Base-by-base conservation (phyloP, 30 jellyfish, hydroid and myxozoan genomes). In the Pseudorhiza aurosa region DNA sequence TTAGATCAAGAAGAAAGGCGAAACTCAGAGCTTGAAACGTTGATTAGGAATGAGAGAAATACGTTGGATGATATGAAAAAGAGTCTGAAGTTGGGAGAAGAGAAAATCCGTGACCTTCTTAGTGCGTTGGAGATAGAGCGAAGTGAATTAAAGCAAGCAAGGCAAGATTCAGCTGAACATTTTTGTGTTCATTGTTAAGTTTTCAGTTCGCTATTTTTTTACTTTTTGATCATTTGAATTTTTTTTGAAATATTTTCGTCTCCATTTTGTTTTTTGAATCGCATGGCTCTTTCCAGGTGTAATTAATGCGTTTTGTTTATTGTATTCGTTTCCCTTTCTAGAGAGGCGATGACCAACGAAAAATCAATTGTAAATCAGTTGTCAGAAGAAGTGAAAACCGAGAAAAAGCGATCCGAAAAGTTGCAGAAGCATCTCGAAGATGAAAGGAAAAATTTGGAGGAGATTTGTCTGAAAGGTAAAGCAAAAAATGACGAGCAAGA, bases 101-200 rank as follows among this genome's bases (percentile, higher is more conserved):
- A 83, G 60, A 69, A 83, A 72, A 83, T 39, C 12, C 49, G 70
- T 18, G 87, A 83, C 65, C 73, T 83, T 7, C 49, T 59, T 5
- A 70, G 35, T 43, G 43, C 87, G 10, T 51, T 83, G 53, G 82
- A 83, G 33, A 83, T 51, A 19, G 95, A 83, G 32, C 87, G 82
- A 25, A 72, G 32, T 27, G 87, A 83, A 18, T 32, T 83, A 14
- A 49, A 58, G 62, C 67, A 57, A 17, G 35, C 43, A 1, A 72
- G 78, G 87, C 70, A 8, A 0, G 79, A 21, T 32, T 24, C n/a
- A n/a, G n/a, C n/a, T n/a, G n/a, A n/a, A n/a, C n/a, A n/a, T n/a
- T n/a, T n/a, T 11, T 4, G 5, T 4, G n/a, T 58, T 43, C 24
- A 17, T 18, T 15, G 30, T 9, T 18, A 4, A n/a, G 14, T 10